Percentiles rank a stretch among this genome's conserved stretches.
Evolutionary conservation across 2,797 vertebrate species (phyloP).

Genomic region (Leontocebus nigricollis): DNA sequence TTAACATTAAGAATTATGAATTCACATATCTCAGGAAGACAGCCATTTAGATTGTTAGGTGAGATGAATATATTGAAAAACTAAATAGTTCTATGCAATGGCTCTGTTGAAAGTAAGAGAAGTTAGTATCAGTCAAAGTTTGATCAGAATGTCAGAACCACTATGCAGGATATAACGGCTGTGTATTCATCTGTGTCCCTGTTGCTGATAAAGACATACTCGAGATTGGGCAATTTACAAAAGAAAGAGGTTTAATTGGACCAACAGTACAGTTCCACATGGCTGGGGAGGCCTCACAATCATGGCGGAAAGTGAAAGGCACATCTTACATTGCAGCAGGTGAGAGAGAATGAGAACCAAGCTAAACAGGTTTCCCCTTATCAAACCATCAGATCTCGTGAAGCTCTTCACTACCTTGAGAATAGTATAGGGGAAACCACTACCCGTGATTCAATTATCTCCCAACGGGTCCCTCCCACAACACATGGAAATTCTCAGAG

Average conservation of each 20-base stretch:
- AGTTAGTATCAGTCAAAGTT: neutral
- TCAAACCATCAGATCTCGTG: neutral
- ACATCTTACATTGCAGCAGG: neutral
- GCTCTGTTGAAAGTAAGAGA: neutral
- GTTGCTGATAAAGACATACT: neutral
- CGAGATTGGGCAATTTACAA: neutral
- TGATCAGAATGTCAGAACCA: neutral
- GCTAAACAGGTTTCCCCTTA: neutral
- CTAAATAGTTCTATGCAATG: neutral
- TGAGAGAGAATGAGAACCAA: neutral
- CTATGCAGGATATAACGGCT: neutral
- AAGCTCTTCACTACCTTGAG: neutral
- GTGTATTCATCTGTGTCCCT: neutral
- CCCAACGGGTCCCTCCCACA: neutral
- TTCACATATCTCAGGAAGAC: neutral
- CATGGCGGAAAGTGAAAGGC: neutral
- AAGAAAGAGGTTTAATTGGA: neutral
- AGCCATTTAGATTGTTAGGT: neutral
- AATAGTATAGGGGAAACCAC: neutral
- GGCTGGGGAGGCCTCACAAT: neutral
- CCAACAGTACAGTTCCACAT: neutral
- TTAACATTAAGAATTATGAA: slow-evolving; percentile 29
- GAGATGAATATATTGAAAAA: neutral
- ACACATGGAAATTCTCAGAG: neutral
- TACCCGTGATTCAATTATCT: neutral